phyloP scores from a whole-genome alignment of 1,140 invertebrate genomes.

The Aphelinus certus region DNA sequence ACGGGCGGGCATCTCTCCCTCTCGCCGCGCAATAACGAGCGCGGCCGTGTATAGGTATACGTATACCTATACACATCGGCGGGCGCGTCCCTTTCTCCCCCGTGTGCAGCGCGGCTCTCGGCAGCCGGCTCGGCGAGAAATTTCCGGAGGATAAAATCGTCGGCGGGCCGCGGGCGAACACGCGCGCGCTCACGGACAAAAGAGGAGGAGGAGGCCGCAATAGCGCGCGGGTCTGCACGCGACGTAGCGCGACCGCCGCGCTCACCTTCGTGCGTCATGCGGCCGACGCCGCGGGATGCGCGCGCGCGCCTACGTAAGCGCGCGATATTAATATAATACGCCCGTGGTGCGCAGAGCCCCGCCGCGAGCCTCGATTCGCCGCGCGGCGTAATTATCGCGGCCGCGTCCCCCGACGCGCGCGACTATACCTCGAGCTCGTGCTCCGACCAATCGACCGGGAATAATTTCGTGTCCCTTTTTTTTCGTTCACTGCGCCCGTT shows the following conservation, averaged over 20 bases:
- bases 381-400: slow-evolving; percentile 5
- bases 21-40: slow-evolving; percentile 3
- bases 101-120: no score
- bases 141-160: slow-evolving; percentile 51
- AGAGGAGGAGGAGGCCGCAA: slow-evolving; percentile 40
- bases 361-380: slow-evolving; percentile 4
- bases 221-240: slow-evolving; percentile 12
- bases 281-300: not conserved
- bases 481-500: no score
- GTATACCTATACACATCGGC: no score
- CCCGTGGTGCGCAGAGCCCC: slow-evolving; percentile 22
- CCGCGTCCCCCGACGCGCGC: not conserved
- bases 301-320: slow-evolving; percentile 12
- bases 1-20: not conserved
- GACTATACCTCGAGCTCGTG: no score
- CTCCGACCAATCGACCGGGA: no score
- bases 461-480: no score
- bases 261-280: slow-evolving; percentile 34
- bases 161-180: slow-evolving; percentile 44
- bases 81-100: no score
- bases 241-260: slow-evolving; percentile 29
- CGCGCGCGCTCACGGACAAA: slow-evolving; percentile 38
- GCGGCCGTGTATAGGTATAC: no score
- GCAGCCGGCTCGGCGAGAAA: slow-evolving; percentile 39
- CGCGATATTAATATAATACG: slow-evolving; percentile 32